These are phyloP conservation scores for Ditula angustiorana DNA, from an alignment of 2,888 invertebrate genomes.

Conservation along the genomic window DNA sequence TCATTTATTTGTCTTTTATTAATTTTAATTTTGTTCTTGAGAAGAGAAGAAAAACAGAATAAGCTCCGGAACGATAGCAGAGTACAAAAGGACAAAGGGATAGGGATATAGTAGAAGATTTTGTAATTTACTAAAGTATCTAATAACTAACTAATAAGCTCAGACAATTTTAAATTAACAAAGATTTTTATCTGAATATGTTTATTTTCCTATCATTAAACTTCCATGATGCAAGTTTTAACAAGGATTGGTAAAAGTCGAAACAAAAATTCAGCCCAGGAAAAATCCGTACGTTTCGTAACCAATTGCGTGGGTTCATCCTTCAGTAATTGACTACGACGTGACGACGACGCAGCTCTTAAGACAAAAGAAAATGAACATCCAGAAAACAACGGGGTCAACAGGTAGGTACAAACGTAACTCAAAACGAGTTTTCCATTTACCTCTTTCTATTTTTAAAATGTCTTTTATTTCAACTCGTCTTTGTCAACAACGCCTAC, in stretches of 20 bases:
- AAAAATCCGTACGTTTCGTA: not conserved
- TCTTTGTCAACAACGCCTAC: not conserved
- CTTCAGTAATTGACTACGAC: not conserved
- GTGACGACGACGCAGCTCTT: not conserved
- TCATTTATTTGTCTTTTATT: too few relatives aligned
- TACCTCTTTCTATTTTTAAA: slow-evolving; percentile 1
- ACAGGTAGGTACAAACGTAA: not conserved
- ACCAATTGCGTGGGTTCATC: not conserved
- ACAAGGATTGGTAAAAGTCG: not conserved
- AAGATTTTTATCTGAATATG: too few relatives aligned
- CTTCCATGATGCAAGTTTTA: too few relatives aligned
- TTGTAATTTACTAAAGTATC: too few relatives aligned
- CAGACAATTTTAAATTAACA: too few relatives aligned
- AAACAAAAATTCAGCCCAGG: not conserved
- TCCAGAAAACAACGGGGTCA: not conserved
- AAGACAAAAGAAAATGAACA: not conserved
- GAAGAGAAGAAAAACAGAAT: too few relatives aligned
- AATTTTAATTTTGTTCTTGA: too few relatives aligned
- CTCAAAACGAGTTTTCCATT: not conserved
- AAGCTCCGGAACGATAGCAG: too few relatives aligned
- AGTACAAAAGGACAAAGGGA: too few relatives aligned
- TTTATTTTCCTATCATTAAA: too few relatives aligned
- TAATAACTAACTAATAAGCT: too few relatives aligned
- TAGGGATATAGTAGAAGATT: too few relatives aligned
- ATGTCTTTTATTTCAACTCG: not conserved